Base-by-base conservation (phyloP, 35 echinoderm and acorn worm species). In the Patiria miniata region DNA sequence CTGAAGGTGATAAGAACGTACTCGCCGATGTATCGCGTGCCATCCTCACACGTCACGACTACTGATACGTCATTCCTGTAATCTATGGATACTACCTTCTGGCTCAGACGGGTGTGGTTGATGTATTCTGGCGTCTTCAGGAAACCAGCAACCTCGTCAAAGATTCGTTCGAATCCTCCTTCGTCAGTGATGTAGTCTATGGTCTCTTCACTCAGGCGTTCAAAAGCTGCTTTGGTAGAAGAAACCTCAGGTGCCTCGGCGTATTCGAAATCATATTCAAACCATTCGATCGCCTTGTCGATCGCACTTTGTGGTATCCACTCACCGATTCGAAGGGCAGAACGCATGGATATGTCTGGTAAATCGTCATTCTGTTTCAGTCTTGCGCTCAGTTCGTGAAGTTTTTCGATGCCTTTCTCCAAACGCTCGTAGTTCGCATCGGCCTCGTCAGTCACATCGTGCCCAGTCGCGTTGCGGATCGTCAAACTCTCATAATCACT, bases 241-340 rank as follows among this genome's bases (percentile, higher is more conserved):
- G 65, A 73, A 26, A 73, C 85, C 16, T 78, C 61, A 1, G 85
- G 40, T 37, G 37, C 37, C 47, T 78, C 85, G 4, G 33, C 87
- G 19, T 83, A 83, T 77, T 90, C 59, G 34, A 90, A 90, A 51
- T 90, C 87, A 52, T 83, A 81, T 32, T 68, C 51, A 50, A 83
- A 81, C 78, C 79, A 90, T 60, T 90, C 87, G 8, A 90, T 52
- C 12, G 57, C 58, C 30, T 90, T 90, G 18, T 90, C 87, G n/a
- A 90, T 26, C 29, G 79, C 78, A 40, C 39, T 68, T 37, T 40
- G 36, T 16, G 87, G 36, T 47, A 6, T 4, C 87, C 87, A 90
- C 36, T 79, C 87, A 19, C 61, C 79, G 21, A 82, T 15, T 7
- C 79, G 78, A 40, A 90, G 42, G 30, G 39, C 34, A 33, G 87